Evolutionary conservation across 2,113 vertebrate genomes (phyloP), one percentile per base, ranked within the genome.

Genomic region (Hassar affinis): DNA sequence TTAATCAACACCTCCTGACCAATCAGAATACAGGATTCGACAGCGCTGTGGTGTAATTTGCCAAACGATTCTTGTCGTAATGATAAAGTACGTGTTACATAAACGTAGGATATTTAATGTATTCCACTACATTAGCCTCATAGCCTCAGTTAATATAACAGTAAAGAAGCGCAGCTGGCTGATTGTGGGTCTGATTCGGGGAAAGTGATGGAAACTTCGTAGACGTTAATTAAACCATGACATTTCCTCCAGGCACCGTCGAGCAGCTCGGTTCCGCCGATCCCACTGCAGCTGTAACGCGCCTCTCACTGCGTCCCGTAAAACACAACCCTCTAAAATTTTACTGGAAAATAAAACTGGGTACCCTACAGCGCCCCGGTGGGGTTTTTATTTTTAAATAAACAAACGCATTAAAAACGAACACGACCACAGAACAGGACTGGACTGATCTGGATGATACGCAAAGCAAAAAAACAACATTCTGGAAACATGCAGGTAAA

Each of bases 401-500:
- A 56, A 76, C 18, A 76, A 35, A 30, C 72, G 10, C 9, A 33
- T 54, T 30, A 76, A 76, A 76, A 54, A 1, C 17, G 6, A 38
- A 20, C 4, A 22, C 35, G 38, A 52, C 51, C 0, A 56, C 30
- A 35, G 30, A 77, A 35, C 52, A 14, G 30, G 54, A 76, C 27
- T 25, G 74, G 5, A 2, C 4, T 3, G 52, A 38, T 54, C 33
- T 33, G 49, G 33, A 78, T 4, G 33, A 81, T 20, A 35, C 27
- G 20, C 72, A 59, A 30, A 64, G 2, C 11, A 9, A 33, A 78
- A 6, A 61, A 10, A 4, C 20, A 72, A 62, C 10, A 6, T 61
- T 38, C 42, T 47, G 74, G 10, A 30, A 54, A 66, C 4, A 30
- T 18, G 78, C 81, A 87, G 85, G 49, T 85, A 74, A 85, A 59